Base-by-base conservation (phyloP, 2,888 invertebrate species). In the Rugalucina vietnamica region DNA sequence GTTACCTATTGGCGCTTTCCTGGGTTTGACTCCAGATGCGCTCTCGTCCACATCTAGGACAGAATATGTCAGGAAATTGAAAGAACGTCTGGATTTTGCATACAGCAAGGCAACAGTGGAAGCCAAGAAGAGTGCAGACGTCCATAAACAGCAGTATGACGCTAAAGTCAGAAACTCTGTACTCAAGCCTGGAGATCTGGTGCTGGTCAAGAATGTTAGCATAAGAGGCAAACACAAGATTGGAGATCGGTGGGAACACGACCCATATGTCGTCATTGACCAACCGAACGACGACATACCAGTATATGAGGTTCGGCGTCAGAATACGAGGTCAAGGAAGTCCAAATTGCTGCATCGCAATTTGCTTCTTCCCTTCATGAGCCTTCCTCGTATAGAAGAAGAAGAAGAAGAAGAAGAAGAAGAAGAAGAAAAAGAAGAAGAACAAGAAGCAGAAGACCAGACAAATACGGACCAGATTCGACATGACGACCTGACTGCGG, bases 211-310 rank as follows among this genome's bases (percentile, higher is more conserved):
- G 27, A 60, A 60, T 3, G 27, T 27, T 8, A 29, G 60, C 24
- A 2, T 60, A 24, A 5, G 29, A 24, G 60, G 60, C 4, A 60
- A 54, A 21, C 54, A 54, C 3, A 54, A 54, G n/a, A 4, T 54
- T 18, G 54, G 21, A n/a, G 54, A 54, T n/a, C 14, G 76, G 14
- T 86, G 80, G 39, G 78, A 86, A 29, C 49, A 76, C 4, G 54
- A 84, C 76, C 1, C 71, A 81, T 3, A n/a, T 76, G 0, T 65
- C 54, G 36, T 76, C 77, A 75, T 54, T 86, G 4, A 73, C 39
- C 0, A 81, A 75, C 4, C 50, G 79, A 12, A 24, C 65, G 12
- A 27, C 60, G 14, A 71, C 79, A 3, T 32, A 78, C 54, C 54
- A n/a, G 54, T 54, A n/a, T 54, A 54, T 54, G n/a, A 54, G 54